These are phyloP conservation scores for Ianthella basta DNA, from an alignment of 37 sponge, comb jelly and placozoan species.

Conservation along the genomic window DNA sequence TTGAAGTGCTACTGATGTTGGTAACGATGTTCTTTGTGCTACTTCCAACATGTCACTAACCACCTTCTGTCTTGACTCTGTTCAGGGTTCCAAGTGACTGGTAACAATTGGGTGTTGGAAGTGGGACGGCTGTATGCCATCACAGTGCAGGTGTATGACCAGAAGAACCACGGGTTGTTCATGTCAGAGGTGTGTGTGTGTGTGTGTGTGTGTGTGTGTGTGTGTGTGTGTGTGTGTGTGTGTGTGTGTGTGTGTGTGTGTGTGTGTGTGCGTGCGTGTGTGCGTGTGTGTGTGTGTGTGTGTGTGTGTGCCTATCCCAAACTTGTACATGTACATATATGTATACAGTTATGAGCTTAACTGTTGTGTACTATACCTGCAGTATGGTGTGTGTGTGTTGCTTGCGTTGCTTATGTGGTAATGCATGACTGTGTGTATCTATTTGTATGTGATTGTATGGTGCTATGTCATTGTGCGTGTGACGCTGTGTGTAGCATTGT, in stretches of 20 bases:
- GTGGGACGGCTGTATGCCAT: constrained; percentile 67
- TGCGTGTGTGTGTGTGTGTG: not conserved
- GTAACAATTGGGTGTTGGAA: constrained; percentile 78
- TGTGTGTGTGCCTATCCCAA: constrained; percentile 15
- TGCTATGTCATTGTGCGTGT: not conserved
- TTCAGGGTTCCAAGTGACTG: constrained; percentile 58
- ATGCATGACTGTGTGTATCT: too few relatives aligned
- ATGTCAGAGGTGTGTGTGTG: constrained; percentile 59
- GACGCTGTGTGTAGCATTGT: not conserved
- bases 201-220: constrained; percentile 1
- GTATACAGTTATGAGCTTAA: too few relatives aligned
- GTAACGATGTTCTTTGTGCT: too few relatives aligned
- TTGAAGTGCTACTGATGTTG: too few relatives aligned
- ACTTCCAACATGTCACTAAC: too few relatives aligned
- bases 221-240: not conserved
- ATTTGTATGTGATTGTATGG: not conserved
- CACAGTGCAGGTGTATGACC: constrained; percentile 77
- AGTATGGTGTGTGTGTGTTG: too few relatives aligned
- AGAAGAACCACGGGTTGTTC: constrained; percentile 62
- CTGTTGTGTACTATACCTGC: too few relatives aligned
- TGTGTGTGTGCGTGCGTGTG: not conserved
- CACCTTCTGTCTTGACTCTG: not conserved
- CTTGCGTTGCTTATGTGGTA: not conserved
- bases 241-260: not conserved
- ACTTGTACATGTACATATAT: too few relatives aligned